A percentile compares a stretch with the other conserved stretches of the same genome.
phyloP scores from a whole-genome alignment of 1,140 invertebrate genomes.

The Zophobas morio region DNA sequence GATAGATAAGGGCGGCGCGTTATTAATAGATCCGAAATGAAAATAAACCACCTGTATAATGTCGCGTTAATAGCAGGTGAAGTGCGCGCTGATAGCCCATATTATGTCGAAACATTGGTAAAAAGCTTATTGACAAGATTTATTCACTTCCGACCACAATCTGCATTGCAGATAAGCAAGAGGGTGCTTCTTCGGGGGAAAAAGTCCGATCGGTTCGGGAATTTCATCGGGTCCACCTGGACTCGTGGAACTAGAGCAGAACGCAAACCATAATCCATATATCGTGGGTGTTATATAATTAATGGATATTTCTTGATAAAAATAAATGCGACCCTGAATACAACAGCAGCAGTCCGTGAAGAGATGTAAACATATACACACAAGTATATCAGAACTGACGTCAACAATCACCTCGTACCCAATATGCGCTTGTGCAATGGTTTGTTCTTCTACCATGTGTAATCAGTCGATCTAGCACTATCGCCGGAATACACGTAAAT shows the following conservation, averaged over 20 bases:
- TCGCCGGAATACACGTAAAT: background rate
- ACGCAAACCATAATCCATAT: slow-evolving; percentile 34
- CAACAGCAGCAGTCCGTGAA: slow-evolving; percentile 52
- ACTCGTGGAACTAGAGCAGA: slow-evolving; percentile 11
- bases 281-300: slow-evolving; percentile 45
- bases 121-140: slow-evolving; percentile 6
- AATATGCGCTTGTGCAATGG: slow-evolving; percentile 39
- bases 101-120: slow-evolving; percentile 15
- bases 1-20: slow-evolving; percentile 16
- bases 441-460: slow-evolving; percentile 12
- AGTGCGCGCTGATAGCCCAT: slow-evolving; percentile 19
- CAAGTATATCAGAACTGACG: slow-evolving; percentile 53
- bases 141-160: background rate
- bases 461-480: background rate
- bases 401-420: slow-evolving; percentile 54
- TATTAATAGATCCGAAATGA: slow-evolving; percentile 39
- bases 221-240: slow-evolving; percentile 11
- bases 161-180: background rate
- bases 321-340: slow-evolving; percentile 52
- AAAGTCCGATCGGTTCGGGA: background rate
- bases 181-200: background rate
- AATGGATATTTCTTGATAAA: slow-evolving; percentile 49
- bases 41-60: slow-evolving; percentile 40
- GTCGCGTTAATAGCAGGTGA: slow-evolving; percentile 24
- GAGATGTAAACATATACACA: slow-evolving; percentile 52